phyloP scores from a whole-genome alignment of 2,888 invertebrate genomes.

The Diaprepes abbreviatus region DNA sequence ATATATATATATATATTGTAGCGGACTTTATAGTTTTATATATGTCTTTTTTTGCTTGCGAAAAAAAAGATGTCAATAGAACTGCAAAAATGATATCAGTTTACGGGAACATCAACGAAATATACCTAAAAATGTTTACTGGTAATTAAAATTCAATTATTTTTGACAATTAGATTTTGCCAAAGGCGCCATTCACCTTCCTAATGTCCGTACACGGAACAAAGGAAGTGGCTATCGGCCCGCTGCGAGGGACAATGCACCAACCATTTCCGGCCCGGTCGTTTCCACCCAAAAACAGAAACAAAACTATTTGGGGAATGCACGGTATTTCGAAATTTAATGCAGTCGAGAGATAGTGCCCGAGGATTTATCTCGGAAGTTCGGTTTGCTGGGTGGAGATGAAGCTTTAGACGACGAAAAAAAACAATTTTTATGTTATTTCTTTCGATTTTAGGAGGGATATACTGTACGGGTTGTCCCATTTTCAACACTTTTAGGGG shows the following conservation, averaged over 20 bases:
- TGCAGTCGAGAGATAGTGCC: conserved; percentile 1
- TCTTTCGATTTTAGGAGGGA: too few relatives aligned
- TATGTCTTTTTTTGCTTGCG: too few relatives aligned
- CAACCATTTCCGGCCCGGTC: conserved; percentile 21
- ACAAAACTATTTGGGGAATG: conserved; percentile 34
- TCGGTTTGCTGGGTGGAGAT: neutral
- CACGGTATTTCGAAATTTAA: conserved; percentile 32
- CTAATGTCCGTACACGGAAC: neutral
- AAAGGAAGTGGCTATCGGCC: conserved; percentile 35
- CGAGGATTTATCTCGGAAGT: conserved; percentile 7
- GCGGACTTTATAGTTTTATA: too few relatives aligned
- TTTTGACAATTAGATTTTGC: neutral
- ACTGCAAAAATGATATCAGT: too few relatives aligned
- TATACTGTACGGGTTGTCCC: too few relatives aligned
- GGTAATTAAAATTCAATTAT: neutral
- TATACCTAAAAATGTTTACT: too few relatives aligned
- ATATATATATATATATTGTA: too few relatives aligned
- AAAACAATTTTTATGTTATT: too few relatives aligned
- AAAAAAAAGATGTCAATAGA: too few relatives aligned
- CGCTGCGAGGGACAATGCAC: conserved; percentile 28
- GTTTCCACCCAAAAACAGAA: conserved; percentile 27
- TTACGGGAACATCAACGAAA: too few relatives aligned
- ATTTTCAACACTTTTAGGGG: too few relatives aligned
- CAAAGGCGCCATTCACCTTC: neutral
- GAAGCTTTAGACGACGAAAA: too few relatives aligned